Base-by-base conservation (phyloP, 2,113 vertebrate species). In the Triplophysa siluroides region DNA sequence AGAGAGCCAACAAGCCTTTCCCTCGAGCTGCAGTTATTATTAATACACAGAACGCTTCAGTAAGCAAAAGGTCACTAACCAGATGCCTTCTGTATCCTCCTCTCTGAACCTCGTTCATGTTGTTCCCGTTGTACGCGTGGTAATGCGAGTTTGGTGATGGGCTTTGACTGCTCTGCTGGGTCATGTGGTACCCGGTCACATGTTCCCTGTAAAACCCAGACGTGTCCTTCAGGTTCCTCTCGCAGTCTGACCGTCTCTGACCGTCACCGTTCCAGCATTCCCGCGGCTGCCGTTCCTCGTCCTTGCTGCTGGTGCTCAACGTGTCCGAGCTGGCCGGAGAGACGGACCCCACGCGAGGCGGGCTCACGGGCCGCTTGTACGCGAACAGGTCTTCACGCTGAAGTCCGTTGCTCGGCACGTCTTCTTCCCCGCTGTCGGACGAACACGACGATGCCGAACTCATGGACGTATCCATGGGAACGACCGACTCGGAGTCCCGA, bases 351-450 rank as follows among this genome's bases (percentile, higher is more conserved):
- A 82, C 66, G 67, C 87, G 75, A 88, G 88, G 2, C 13, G 84
- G 89, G 87, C 90, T 91, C 47, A 14, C 2, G 12, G 47, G 47
- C 10, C 2, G 94, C 41, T 93, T 89, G 85, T 92, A 96, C 72
- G 91, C 87, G 65, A 96, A 96, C 85, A 93, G 94, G 62, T 93
- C 80, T 92, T 93, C 85, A 92, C 94, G 43, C 91, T 94, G 64
- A 11, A 92, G 92, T 81, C 92, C 88, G 67, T 92, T 88, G 61
- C 92, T 92, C 0, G 92, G 90, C 26, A 93, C 92, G 85, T 99
- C 97, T 4, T 94, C 93, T 91, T 99, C 98, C 2, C 95, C 94
- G 78, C 96, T 95, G 90, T 98, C 96, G 1, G 93, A 88, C 1
- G 86, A 83, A 8, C 89, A 92, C 86, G 78, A 86, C 69, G 92